These are phyloP conservation scores for Ectobius pallidus DNA, from an alignment of 2,888 invertebrate genomes.

Conservation along the genomic window DNA sequence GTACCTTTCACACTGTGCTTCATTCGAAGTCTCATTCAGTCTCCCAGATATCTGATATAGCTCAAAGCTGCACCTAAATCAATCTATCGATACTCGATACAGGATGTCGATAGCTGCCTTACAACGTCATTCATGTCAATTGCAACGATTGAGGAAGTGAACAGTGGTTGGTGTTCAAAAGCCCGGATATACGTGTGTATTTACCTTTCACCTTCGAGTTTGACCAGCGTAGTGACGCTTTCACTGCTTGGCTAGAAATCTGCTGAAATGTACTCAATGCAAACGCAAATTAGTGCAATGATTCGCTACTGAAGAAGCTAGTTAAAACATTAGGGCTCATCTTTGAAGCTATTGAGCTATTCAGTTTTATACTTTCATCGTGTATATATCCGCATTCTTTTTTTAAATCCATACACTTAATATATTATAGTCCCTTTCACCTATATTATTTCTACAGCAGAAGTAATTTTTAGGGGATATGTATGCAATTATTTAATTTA, in stretches of 20 bases:
- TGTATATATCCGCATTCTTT: too few species aligned
- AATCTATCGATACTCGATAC: conserved; percentile 14
- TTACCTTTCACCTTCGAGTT: background rate
- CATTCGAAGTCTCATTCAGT: background rate
- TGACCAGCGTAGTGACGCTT: too few species aligned
- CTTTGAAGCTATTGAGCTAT: too few species aligned
- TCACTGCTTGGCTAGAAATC: background rate
- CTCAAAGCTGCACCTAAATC: background rate
- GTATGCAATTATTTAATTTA: too few species aligned
- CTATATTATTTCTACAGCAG: too few species aligned
- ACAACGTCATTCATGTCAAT: conserved; percentile 6
- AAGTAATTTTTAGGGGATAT: too few species aligned
- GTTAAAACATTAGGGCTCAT: too few species aligned
- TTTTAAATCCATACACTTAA: too few species aligned
- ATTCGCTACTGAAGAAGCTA: too few species aligned
- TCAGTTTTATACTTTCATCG: too few species aligned
- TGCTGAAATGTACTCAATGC: background rate
- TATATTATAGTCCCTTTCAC: too few species aligned
- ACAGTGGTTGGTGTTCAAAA: background rate
- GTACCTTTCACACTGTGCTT: background rate
- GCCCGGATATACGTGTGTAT: background rate
- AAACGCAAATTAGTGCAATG: too few species aligned
- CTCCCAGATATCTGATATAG: conserved; percentile 4
- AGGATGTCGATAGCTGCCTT: conserved; percentile 5
- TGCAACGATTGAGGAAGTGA: background rate